Conservation (phyloP, 2,888 invertebrate species). For the Rhorus exstirpatorius region DNA sequence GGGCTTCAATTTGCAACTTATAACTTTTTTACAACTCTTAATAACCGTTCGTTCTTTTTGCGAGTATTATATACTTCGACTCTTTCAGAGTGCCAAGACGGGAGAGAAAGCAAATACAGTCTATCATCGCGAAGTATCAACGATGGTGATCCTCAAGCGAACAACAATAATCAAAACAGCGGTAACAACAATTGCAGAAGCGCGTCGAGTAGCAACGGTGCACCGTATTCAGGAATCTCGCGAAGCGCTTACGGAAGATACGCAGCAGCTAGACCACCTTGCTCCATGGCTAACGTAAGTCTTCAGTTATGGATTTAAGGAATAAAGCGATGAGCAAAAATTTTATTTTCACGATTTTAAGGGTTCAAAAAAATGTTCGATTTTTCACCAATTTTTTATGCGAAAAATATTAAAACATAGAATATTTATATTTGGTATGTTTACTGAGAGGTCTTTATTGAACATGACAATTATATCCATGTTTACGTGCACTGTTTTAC, state of each 20-base stretch:
- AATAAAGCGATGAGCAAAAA: not conserved
- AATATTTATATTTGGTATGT: too few relatives aligned
- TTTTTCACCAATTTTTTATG: too few relatives aligned
- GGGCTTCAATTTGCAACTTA: not conserved
- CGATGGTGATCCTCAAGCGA: slow-evolving; percentile 74
- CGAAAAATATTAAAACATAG: too few relatives aligned
- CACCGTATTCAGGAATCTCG: slow-evolving; percentile 73
- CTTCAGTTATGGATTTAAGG: not conserved
- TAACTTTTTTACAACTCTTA: too few relatives aligned
- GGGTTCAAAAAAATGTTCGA: too few relatives aligned
- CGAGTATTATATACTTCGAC: not conserved
- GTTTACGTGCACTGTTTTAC: too few relatives aligned
- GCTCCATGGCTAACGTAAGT: slow-evolving; percentile 90
- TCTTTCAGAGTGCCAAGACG: slow-evolving; percentile 78
- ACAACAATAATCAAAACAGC: slow-evolving; percentile 71
- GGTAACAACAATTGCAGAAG: slow-evolving; percentile 73
- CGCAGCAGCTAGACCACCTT: slow-evolving; percentile 89
- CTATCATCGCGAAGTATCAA: slow-evolving; percentile 73
- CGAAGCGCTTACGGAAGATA: slow-evolving; percentile 87
- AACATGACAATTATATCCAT: too few relatives aligned
- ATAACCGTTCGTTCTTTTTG: not conserved
- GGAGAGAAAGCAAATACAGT: slow-evolving; percentile 77
- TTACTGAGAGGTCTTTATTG: too few relatives aligned
- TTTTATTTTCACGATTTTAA: not conserved
- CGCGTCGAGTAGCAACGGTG: slow-evolving; percentile 78